Base-by-base conservation (phyloP, 2,113 vertebrate species). In the Ictidomys tridecemlineatus region DNA sequence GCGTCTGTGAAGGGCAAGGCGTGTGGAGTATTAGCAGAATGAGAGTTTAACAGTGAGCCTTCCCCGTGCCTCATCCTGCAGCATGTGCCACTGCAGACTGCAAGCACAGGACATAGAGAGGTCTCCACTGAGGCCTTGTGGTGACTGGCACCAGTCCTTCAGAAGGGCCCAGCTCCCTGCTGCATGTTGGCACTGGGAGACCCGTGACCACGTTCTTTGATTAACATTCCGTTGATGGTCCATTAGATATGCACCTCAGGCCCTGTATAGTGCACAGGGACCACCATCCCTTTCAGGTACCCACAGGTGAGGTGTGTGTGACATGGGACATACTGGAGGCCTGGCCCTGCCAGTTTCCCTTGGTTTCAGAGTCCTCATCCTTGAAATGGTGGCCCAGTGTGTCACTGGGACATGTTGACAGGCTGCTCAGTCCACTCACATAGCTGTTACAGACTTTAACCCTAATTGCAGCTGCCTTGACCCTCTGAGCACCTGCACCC, bases 11-110 rank as follows among this genome's bases (percentile, higher is more conserved):
- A 69, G 32, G 61, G 20, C 2, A 16, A n/a, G 20, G 13, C 6
- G 6, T 13, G 26, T 34, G 8, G 37, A 56, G 8, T 69, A 32
- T 39, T 24, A 91, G 48, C 63, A 30, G 61, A 84, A 16, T 34
- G 42, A 76, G 24, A 30, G 9, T 4, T 28, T 69, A 12, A 48
- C 17, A 10, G 26, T 16, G 53, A 93, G 11, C 37, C 8, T 26
- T 34, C 53, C 6, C n/a, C 3, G 0, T 6, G 22, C 24, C 11
- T 85, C 26, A 0, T 30, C 39, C n/a, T 16, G 45, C 48, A 69
- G 6, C 30, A 0, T 39, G 84, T 26, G 30, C 65, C 72, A n/a
- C 6, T 42, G 74, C 28, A 14, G 4, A 16, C 51, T 24, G 18
- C 26, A 4, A 63, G 53, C 42, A 85, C 56, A 65, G 69, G 20